Base-by-base conservation (phyloP, 2,113 vertebrate genomes). In the Tachysurus vachellii region DNA sequence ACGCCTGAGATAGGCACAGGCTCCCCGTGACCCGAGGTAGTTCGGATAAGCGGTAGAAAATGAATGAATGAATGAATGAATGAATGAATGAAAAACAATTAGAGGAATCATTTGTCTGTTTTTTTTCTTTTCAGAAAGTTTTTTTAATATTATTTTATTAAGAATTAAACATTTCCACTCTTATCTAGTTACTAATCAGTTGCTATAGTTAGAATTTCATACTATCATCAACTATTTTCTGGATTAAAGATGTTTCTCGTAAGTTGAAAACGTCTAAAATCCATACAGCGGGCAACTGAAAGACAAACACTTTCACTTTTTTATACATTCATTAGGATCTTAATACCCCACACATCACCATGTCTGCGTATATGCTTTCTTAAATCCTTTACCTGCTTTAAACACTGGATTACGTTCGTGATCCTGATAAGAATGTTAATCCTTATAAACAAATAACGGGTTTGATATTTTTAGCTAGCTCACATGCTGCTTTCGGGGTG, bases 341-440 rank as follows among this genome's bases (percentile, higher is more conserved):
- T 50, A 47, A 75, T 50, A 23, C 44, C 36, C 13, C 71, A 47
- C 12, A 44, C 44, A 70, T 26, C 71, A 75, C 5, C 71, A 75
- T 13, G 21, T 50, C 12, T 53, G 71, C 71, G 4, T 23, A 26
- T 68, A 16, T 16, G 66, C 7, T 68, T 68, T 13, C 26, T 64
- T 26, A 11, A 64, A 47, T 21, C 42, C 1, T 53, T 6, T 50
- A 26, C 44, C 19, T 76, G 44, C 16, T 19, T 26, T 19, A 31
- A 79, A 53, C 7, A 36, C 23, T 54, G 16, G 47, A 54, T 16
- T 77, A 8, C 21, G 54, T 57, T 59, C 9, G 23, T 59, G 31
- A 80, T 80, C 79, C 79, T 36, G 56, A 42, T 12, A 42, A 61
- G 54, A 80, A 80, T 80, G 79, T 59, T 80, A 80, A 80, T 80